Conservation (phyloP, 2,888 invertebrate genomes). For the Ariolimax columbianus region DNA sequence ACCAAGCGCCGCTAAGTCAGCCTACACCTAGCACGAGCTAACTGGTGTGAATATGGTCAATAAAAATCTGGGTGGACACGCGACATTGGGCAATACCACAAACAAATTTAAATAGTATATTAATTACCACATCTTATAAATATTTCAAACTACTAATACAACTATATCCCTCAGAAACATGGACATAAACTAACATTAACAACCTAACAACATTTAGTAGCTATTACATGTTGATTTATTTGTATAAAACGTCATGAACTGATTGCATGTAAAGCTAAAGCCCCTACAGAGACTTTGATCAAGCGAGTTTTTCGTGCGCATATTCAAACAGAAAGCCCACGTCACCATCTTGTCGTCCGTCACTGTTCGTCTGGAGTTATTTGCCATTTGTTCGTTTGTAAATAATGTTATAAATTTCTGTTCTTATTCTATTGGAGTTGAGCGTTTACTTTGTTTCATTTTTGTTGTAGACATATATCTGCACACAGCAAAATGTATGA, state of each 20-base stretch:
- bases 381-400: slow-evolving; percentile 41
- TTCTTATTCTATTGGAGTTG: slow-evolving; percentile 46
- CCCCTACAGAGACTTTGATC: background rate
- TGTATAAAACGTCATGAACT: too few relatives aligned
- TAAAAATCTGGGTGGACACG: background rate
- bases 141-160: too few relatives aligned
- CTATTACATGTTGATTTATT: too few relatives aligned
- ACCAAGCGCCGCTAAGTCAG: background rate
- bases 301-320: slow-evolving; percentile 32
- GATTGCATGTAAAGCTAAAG: background rate
- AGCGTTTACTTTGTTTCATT: slow-evolving; percentile 41
- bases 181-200: too few relatives aligned
- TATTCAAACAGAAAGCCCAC: slow-evolving; percentile 11
- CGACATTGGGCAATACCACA: background rate
- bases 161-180: too few relatives aligned
- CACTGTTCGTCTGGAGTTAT: slow-evolving; percentile 4
- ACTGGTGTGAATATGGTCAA: background rate
- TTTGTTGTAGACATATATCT: slow-evolving; percentile 45
- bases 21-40: background rate
- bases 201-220: too few relatives aligned
- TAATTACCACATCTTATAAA: too few relatives aligned
- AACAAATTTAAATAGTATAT: background rate
- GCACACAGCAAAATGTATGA: slow-evolving; percentile 41
- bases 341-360: slow-evolving; percentile 18
- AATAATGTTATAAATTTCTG: slow-evolving; percentile 52